Base-by-base conservation (phyloP, 2,888 invertebrate genomes). In the Nomada hirtipes region DNA sequence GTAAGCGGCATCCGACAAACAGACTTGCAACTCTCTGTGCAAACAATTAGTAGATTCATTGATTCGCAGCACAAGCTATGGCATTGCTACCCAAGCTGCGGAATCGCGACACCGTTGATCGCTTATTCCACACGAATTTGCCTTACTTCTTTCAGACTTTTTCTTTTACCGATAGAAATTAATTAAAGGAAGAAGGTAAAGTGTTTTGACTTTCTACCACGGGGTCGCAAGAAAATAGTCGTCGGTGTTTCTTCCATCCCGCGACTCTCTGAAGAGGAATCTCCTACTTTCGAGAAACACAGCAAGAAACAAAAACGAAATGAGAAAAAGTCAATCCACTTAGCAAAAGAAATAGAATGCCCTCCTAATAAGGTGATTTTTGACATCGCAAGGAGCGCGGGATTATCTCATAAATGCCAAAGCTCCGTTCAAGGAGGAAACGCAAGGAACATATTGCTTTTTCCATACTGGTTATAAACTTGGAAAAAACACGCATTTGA, bases 401-500 rank as follows among this genome's bases (percentile, higher is more conserved):
- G 23, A 63, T 71, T 71, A 26, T 18, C 75, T 36, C 53, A 20
- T 53, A 47, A 73, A n/a, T 73, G 47, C 23, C 10, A 13, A 26
- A 2, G 23, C 52, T 50, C 10, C 47, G 36, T 20, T 65, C 18
- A 18, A 10, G 63, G 7, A 36, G 74, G 73, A 76, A 57, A 64
- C 63, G 55, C 20, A 50, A 44, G 36, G 18, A 18, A 63, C 36
- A 29, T 57, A 68, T 79, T 55, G 26, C 26, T 47, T 68, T 78
- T 63, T 63, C 55, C 68, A 18, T 36, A 61, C n/a, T 29, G 55
- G 23, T 29, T 61, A 50, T 53, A 63, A 68, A 63, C 61, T 68
- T 26, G 53, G 55, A 11, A 53, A 79, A 63, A 47, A 68, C 18
- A 18, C 60, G 55, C 36, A 18, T 59, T 59, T 79, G 80, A 79